phyloP scores from a whole-genome alignment of 2,888 invertebrate genomes.

The Heliothis peltigera region DNA sequence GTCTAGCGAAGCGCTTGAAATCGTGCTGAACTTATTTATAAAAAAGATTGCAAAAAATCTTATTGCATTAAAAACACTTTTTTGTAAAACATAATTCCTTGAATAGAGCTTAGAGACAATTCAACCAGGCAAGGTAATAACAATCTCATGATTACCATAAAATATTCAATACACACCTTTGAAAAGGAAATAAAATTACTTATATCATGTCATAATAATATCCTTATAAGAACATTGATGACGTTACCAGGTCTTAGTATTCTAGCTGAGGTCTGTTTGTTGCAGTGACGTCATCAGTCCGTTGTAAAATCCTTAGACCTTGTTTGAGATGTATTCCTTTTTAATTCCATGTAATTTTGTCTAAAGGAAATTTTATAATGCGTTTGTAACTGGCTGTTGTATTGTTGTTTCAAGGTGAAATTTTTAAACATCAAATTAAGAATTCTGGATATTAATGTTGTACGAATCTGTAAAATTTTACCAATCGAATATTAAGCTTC shows the following conservation, averaged over 20 bases:
- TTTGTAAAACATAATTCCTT: constrained; percentile 10
- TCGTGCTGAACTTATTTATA: too few relatives aligned
- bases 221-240: constrained; percentile 10
- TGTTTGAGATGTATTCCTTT: background rate
- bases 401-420: background rate
- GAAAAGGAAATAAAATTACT: constrained; percentile 22
- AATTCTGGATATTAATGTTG: too few relatives aligned
- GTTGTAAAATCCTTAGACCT: constrained; percentile 1
- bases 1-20: too few relatives aligned
- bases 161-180: constrained; percentile 26
- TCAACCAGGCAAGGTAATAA: constrained; percentile 17
- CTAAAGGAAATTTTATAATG: background rate
- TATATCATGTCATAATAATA: constrained; percentile 36
- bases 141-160: constrained; percentile 44
- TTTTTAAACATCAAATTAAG: too few relatives aligned
- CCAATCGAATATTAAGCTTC: too few relatives aligned
- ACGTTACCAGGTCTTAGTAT: constrained; percentile 38
- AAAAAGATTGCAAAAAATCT: too few relatives aligned
- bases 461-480: too few relatives aligned
- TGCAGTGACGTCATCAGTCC: constrained; percentile 14
- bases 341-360: background rate
- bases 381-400: background rate
- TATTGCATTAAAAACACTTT: too few relatives aligned
- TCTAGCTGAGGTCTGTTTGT: constrained; percentile 19
- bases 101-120: constrained; percentile 13